Percentiles rank a stretch among this genome's conserved stretches.
phyloP scores from a whole-genome alignment of 2,797 vertebrate species.

The Sternotherus odoratus region DNA sequence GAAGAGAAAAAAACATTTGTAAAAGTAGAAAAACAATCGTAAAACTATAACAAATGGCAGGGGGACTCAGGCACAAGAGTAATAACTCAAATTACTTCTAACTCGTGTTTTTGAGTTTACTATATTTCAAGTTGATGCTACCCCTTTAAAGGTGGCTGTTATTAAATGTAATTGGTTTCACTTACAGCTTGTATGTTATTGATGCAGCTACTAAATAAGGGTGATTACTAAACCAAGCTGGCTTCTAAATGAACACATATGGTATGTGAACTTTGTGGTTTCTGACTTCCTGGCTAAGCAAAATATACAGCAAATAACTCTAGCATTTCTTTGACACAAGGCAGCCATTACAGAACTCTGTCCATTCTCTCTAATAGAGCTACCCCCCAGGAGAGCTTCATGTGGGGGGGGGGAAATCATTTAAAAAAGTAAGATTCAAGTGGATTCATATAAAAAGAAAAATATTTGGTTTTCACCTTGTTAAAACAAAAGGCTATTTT shows the following conservation, averaged over 20 bases:
- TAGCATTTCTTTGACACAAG: not conserved
- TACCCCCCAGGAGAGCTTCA: not conserved
- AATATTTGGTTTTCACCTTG: too few species aligned
- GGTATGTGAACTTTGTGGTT: not conserved
- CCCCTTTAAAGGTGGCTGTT: not conserved
- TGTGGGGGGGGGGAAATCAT: not conserved
- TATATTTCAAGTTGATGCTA: not conserved
- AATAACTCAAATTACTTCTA: not conserved
- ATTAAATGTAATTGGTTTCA: not conserved
- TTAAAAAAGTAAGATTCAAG: not conserved
- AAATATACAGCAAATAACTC: not conserved
- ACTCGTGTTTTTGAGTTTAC: not conserved
- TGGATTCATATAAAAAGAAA: too few species aligned
- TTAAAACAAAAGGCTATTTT: too few species aligned
- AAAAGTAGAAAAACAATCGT: not conserved
- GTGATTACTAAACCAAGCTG: not conserved
- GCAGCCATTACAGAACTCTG: not conserved
- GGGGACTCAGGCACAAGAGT: not conserved
- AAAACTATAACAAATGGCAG: not conserved
- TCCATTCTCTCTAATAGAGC: not conserved
- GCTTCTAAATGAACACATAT: slow-evolving; percentile 5
- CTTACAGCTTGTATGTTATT: not conserved
- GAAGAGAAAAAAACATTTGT: not conserved
- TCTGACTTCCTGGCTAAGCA: not conserved
- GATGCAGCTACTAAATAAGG: not conserved